A percentile compares a stretch with the other conserved stretches of the same genome.
phyloP scores from a whole-genome alignment of 2,113 vertebrate genomes.

The Tetrao urogallus region DNA sequence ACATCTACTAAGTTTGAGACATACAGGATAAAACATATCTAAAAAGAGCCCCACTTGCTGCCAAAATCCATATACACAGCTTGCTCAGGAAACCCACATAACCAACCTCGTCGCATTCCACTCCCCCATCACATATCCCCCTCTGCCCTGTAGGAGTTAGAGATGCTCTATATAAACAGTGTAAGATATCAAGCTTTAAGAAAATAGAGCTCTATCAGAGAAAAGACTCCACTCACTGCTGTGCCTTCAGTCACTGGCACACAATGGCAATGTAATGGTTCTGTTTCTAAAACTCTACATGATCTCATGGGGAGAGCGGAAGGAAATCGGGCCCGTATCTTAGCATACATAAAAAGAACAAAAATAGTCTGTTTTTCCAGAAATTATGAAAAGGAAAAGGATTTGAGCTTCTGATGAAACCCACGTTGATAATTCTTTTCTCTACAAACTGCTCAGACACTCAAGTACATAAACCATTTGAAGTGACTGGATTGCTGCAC shows the following conservation, averaged over 20 bases:
- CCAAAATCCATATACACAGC: neutral
- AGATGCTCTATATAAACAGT: neutral
- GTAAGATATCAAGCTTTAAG: neutral
- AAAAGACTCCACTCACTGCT: neutral
- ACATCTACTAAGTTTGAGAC: neutral
- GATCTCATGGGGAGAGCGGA: neutral
- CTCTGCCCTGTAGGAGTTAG: neutral
- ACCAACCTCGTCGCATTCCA: neutral
- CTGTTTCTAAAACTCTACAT: neutral
- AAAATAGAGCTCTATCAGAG: neutral
- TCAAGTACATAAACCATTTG: conserved; percentile 38
- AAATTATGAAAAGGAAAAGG: neutral
- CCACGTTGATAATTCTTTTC: neutral
- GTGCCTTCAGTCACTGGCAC: neutral
- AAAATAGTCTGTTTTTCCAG: neutral
- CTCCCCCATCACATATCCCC: neutral
- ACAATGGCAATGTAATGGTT: neutral
- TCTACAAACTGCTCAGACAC: neutral
- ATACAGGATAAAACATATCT: neutral
- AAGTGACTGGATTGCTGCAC: neutral
- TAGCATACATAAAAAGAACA: neutral
- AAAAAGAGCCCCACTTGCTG: too few relatives aligned
- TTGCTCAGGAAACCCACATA: neutral
- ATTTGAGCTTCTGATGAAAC: neutral
- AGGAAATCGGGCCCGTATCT: neutral